phyloP scores from a whole-genome alignment of 2,113 vertebrate species.

The Proterorhinus semilunaris region DNA sequence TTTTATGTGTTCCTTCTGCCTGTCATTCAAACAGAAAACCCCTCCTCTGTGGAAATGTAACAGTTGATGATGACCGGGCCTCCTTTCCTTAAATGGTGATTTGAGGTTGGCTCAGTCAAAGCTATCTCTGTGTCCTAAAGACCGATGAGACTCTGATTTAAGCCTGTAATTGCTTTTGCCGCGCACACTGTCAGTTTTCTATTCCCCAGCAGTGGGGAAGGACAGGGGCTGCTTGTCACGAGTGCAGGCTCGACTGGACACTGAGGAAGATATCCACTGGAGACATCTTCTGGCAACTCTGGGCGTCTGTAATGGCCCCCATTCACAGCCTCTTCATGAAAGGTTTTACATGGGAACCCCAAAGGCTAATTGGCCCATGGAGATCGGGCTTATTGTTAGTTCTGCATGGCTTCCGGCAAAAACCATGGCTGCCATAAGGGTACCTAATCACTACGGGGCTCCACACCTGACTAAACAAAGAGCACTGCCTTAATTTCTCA shows the following conservation, averaged over 20 bases:
- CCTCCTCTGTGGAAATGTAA: conserved; percentile 9
- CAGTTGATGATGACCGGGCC: conserved; percentile 25
- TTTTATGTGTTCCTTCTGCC: conserved; percentile 25
- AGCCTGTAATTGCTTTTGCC: conserved; percentile 64
- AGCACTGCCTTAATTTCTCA: conserved; percentile 55
- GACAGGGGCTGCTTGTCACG: conserved; percentile 68
- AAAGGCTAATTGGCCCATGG: conserved; percentile 78
- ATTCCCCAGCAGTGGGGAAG: conserved; percentile 46
- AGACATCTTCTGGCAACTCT: conserved; percentile 57
- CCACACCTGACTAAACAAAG: conserved; percentile 77
- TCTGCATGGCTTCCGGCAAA: conserved; percentile 72
- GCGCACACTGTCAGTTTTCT: conserved; percentile 50
- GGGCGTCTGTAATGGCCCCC: conserved; percentile 68
- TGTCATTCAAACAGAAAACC: conserved; percentile 21
- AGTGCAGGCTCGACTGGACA: conserved; percentile 70
- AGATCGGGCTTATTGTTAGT: conserved; percentile 79
- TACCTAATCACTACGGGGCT: conserved; percentile 72
- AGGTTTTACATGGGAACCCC: conserved; percentile 77
- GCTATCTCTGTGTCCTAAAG: conserved; percentile 47
- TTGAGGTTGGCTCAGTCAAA: conserved; percentile 54
- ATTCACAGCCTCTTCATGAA: conserved; percentile 74
- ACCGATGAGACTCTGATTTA: conserved; percentile 59
- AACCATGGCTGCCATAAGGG: conserved; percentile 68
- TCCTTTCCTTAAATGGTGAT: conserved; percentile 47
- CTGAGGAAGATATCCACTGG: conserved; percentile 64